Percentiles rank a stretch among this genome's conserved stretches.
These are phyloP conservation scores for Myripristis murdjan DNA, from an alignment of 2,797 vertebrate genomes.

Conservation along the genomic window DNA sequence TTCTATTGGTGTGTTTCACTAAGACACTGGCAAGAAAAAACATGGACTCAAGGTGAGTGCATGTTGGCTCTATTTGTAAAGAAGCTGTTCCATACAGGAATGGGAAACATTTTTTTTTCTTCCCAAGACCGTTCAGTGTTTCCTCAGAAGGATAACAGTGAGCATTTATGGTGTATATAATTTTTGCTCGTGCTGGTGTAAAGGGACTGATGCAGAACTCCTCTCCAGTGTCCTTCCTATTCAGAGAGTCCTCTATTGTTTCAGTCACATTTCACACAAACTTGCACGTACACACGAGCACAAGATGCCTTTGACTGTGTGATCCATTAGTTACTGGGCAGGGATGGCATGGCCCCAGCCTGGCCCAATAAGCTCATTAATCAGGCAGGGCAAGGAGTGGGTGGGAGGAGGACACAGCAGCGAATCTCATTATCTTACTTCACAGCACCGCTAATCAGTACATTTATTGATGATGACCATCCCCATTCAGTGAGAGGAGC, in stretches of 20 bases:
- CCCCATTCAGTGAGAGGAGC: slow-evolving; percentile 51
- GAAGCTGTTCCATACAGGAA: slow-evolving; percentile 25
- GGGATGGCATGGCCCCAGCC: slow-evolving; percentile 55
- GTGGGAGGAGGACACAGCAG: slow-evolving; percentile 62
- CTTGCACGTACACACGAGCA: slow-evolving; percentile 5
- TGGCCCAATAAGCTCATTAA: slow-evolving; percentile 72
- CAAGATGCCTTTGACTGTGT: slow-evolving; percentile 34
- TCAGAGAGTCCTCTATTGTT: too few relatives aligned
- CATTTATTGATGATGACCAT: slow-evolving; percentile 68
- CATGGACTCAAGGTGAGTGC: not conserved
- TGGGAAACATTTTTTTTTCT: too few relatives aligned
- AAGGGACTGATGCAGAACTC: not conserved
- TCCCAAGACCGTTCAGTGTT: not conserved
- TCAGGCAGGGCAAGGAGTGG: slow-evolving; percentile 66
- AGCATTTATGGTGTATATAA: not conserved
- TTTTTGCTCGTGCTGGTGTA: slow-evolving; percentile 18
- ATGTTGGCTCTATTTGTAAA: not conserved
- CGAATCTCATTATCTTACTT: slow-evolving; percentile 74
- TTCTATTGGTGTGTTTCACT: not conserved
- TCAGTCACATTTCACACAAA: slow-evolving; percentile 16
- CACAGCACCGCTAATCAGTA: slow-evolving; percentile 66
- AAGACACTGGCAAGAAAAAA: not conserved
- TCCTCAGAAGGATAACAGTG: slow-evolving; percentile 8
- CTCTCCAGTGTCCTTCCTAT: slow-evolving; percentile 17
- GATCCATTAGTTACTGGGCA: slow-evolving; percentile 67